phyloP scores from a whole-genome alignment of 2,888 invertebrate species.

The Drosophila longiperda region DNA sequence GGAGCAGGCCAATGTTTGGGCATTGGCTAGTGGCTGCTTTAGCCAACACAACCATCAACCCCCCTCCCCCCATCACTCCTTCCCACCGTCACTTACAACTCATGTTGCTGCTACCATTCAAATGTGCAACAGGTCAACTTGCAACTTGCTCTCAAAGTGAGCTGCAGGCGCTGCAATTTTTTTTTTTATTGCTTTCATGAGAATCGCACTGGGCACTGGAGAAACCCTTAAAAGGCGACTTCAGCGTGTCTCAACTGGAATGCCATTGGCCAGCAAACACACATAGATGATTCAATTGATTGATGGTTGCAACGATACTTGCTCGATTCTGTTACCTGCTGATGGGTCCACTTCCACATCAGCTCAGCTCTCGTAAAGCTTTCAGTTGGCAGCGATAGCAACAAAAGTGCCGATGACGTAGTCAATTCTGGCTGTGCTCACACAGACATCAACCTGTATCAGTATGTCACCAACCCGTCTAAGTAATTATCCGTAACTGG shows the following conservation, averaged over 20 bases:
- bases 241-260: slow-evolving; percentile 14
- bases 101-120: slow-evolving; percentile 62
- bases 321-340: neutral
- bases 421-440: neutral
- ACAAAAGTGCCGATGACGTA: slow-evolving; percentile 5
- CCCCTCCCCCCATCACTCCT: too few relatives aligned
- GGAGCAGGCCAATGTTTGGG: slow-evolving; percentile 55
- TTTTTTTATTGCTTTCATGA: slow-evolving; percentile 77
- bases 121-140: slow-evolving; percentile 71
- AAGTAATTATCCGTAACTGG: neutral
- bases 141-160: slow-evolving; percentile 27
- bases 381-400: neutral
- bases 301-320: slow-evolving; percentile 57
- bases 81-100: slow-evolving; percentile 9
- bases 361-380: neutral
- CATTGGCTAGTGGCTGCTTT: slow-evolving; percentile 31
- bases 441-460: neutral
- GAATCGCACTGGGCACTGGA: slow-evolving; percentile 51
- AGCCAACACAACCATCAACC: slow-evolving; percentile 4
- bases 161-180: slow-evolving; percentile 75
- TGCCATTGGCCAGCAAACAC: slow-evolving; percentile 33
- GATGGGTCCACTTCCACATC: neutral
- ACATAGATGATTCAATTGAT: slow-evolving; percentile 73
- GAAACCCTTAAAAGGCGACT: slow-evolving; percentile 65
- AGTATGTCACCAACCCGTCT: neutral